Evolutionary conservation across 2,797 vertebrate genomes (phyloP), one percentile per base, ranked within the genome.

Genomic region (Lateolabrax maculatus): DNA sequence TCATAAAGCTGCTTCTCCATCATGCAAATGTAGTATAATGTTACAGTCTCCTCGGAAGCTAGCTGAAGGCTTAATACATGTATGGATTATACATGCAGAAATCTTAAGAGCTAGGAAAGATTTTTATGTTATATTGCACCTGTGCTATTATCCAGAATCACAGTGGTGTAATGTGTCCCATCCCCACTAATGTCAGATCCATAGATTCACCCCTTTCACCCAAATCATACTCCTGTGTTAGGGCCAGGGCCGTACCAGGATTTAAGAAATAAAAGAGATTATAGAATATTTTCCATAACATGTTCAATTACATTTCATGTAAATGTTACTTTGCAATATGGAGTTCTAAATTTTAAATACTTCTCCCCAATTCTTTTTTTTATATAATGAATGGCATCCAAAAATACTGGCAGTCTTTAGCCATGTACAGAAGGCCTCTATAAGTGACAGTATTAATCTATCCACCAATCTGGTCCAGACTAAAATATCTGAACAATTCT

Each of bases 41-140:
- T 64, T 46, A 48, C 15, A 36, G 46, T 41, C 21, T 46, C 31
- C 29, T 34, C 6, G 49, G 43, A 62, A 29, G 72, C 44, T 16
- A 34, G 43, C 19, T 66, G 19, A 19, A 18, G 6, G 19, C 13
- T 56, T 43, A 57, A 64, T 78, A 52, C 44, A 61, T 37, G 15
- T 29, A 63, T 55, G 37, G 61, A 75, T 81, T 51, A 53, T 43
- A 46, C 41, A 62, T 75, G 21, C 60, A 71, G 36, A 9, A 49
- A 63, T 52, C 39, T 25, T 60, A 52, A 76, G 73, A 64, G 48
- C 49, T 43, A 5, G 43, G 57, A 36, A 34, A 23, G 23, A 52
- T 13, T 72, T 34, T 77, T 43, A 52, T 69, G 27, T 37, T 49
- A 67, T 0, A 3, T 23, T 65, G 75, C 84, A 80, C 62, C 71